These are phyloP conservation scores for Nymphalis io DNA, from an alignment of 1,140 invertebrate genomes.

Conservation along the genomic window DNA sequence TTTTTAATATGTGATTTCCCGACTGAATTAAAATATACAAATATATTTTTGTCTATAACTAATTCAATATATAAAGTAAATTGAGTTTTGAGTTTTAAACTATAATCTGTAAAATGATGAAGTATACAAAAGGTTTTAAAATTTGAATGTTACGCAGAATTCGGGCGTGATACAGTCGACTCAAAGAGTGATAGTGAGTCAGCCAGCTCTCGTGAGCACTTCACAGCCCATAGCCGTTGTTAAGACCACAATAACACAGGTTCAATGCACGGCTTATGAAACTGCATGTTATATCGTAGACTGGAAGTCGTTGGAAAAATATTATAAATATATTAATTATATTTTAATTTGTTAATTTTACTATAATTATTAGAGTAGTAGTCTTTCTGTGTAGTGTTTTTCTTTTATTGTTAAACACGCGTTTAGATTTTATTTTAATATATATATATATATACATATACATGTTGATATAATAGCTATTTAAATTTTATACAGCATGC, in stretches of 20 bases:
- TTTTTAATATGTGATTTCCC: too few relatives aligned
- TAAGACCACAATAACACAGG: conserved; percentile 71
- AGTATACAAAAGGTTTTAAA: neutral
- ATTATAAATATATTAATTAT: too few relatives aligned
- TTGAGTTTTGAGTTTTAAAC: too few relatives aligned
- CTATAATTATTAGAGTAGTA: neutral
- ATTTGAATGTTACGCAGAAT: conserved; percentile 55
- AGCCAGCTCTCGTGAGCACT: conserved; percentile 67
- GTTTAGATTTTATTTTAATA: neutral
- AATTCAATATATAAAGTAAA: too few relatives aligned
- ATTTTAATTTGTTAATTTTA: neutral
- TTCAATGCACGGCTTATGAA: conserved; percentile 43
- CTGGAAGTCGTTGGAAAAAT: neutral
- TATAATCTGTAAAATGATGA: neutral
- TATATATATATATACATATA: too few relatives aligned
- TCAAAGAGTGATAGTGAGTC: conserved; percentile 74
- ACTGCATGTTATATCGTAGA: conserved; percentile 16
- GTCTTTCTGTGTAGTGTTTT: neutral
- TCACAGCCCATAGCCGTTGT: conserved; percentile 71
- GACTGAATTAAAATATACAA: too few relatives aligned
- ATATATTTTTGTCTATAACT: too few relatives aligned
- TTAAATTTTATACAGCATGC: conserved; percentile 7
- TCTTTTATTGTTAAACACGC: neutral
- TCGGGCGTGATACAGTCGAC: conserved; percentile 74
- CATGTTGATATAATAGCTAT: neutral